These are phyloP conservation scores for Thera obeliscata DNA, from an alignment of 2,888 invertebrate species.

Conservation along the genomic window DNA sequence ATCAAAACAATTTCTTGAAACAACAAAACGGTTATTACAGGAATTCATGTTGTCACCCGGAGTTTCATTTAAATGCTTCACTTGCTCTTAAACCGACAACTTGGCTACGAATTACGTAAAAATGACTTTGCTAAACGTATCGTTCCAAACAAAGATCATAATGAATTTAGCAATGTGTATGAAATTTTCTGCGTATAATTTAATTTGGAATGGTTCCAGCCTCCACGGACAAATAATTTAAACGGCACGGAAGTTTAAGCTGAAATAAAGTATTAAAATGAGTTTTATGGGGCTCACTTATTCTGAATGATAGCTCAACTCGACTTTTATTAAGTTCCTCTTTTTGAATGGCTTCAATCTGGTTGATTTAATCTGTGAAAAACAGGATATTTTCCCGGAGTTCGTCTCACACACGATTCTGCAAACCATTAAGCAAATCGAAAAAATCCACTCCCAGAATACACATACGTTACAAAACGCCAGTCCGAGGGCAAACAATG, in stretches of 20 bases:
- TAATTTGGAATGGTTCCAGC: conserved; percentile 80
- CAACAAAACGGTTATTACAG: conserved; percentile 48
- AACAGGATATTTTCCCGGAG: conserved; percentile 30
- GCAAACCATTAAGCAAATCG: conserved; percentile 59
- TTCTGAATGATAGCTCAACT: conserved; percentile 76
- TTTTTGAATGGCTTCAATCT: conserved; percentile 63
- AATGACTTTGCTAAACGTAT: conserved; percentile 57
- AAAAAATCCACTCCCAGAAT: conserved; percentile 54
- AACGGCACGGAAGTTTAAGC: conserved; percentile 79
- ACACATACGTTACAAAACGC: conserved; percentile 60
- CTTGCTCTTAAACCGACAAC: conserved; percentile 48
- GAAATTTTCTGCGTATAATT: conserved; percentile 76
- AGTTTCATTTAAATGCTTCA: conserved; percentile 51
- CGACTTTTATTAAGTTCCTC: conserved; percentile 65
- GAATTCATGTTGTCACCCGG: conserved; percentile 49
- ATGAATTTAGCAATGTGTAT: conserved; percentile 71
- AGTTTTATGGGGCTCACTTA: conserved; percentile 71
- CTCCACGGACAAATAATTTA: conserved; percentile 78
- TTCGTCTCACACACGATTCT: conserved; percentile 49
- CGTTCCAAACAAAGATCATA: conserved; percentile 62
- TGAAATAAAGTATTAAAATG: conserved; percentile 80
- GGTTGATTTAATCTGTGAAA: conserved; percentile 38
- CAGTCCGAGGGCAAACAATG: conserved; percentile 65
- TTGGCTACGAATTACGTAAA: conserved; percentile 59
- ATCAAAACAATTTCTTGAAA: conserved; percentile 48